A percentile compares a stretch with the other conserved stretches of the same genome.
phyloP scores from a whole-genome alignment of 2,888 invertebrate genomes.

The Phragmatobia fuliginosa region DNA sequence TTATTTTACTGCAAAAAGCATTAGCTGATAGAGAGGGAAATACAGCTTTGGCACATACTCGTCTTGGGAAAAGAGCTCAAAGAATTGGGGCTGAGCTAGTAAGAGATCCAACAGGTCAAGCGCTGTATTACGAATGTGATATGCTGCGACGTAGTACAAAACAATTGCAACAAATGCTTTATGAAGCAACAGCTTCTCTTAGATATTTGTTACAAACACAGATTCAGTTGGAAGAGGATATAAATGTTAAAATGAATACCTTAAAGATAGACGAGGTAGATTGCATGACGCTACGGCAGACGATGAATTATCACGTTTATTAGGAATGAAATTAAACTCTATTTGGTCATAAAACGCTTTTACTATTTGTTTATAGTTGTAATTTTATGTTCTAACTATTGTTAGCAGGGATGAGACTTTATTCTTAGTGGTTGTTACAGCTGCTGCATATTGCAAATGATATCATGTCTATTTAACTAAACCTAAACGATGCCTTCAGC shows the following conservation, averaged over 20 bases:
- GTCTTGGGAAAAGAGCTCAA: slow-evolving; percentile 93
- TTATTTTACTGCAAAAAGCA: slow-evolving; percentile 91
- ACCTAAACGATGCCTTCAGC: neutral
- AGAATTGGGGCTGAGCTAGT: slow-evolving; percentile 94
- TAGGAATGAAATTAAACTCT: slow-evolving; percentile 66
- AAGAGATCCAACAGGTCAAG: slow-evolving; percentile 92
- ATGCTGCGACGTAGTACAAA: slow-evolving; percentile 89
- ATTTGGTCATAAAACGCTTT: neutral
- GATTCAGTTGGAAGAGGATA: slow-evolving; percentile 96
- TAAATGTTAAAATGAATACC: slow-evolving; percentile 95
- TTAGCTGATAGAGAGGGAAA: slow-evolving; percentile 93
- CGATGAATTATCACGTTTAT: slow-evolving; percentile 91
- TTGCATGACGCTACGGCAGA: slow-evolving; percentile 92
- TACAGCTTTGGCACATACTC: slow-evolving; percentile 93
- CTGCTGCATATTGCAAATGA: neutral
- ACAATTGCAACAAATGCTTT: slow-evolving; percentile 89
- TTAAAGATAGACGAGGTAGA: slow-evolving; percentile 97
- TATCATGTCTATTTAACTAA: neutral
- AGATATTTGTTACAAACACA: slow-evolving; percentile 95
- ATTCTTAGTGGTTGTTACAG: neutral
- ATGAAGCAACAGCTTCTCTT: slow-evolving; percentile 91
- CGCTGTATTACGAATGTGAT: slow-evolving; percentile 90
- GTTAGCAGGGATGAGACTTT: neutral
- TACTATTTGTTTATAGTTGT: neutral
- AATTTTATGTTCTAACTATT: neutral